These are phyloP conservation scores for Glomeris maerens DNA, from an alignment of 1,140 invertebrate species.

Conservation along the genomic window DNA sequence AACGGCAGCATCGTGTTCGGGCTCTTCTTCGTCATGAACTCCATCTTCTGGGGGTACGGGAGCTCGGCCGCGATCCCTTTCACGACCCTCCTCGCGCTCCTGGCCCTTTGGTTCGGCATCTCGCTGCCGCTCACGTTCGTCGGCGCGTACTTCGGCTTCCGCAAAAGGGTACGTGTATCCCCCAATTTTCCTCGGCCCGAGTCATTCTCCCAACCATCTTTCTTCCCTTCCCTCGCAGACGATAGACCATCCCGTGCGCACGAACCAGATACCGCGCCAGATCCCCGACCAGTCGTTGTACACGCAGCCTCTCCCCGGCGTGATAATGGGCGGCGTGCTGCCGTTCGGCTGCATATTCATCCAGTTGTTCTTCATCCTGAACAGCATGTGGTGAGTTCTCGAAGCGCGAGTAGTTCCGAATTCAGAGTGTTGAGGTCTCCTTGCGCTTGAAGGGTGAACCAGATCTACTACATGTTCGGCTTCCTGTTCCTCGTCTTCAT, in stretches of 20 bases:
- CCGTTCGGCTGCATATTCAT: constrained; percentile 99
- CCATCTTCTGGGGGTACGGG: constrained; percentile 85
- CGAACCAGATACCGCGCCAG: constrained; percentile 95
- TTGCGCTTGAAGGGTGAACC: constrained; percentile 52
- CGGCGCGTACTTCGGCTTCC: constrained; percentile 95
- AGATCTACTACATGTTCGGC: constrained; percentile 99
- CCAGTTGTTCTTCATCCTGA: constrained; percentile 96
- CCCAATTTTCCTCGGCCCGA: too few relatives aligned
- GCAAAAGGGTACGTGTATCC: constrained; percentile 61
- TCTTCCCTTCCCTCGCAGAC: constrained; percentile 39
- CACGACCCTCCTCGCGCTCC: constrained; percentile 87
- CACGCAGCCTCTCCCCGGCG: constrained; percentile 63
- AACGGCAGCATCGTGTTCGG: constrained; percentile 87
- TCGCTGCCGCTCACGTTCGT: constrained; percentile 94
- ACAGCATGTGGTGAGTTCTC: constrained; percentile 73
- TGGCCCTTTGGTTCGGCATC: constrained; percentile 95
- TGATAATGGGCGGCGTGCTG: constrained; percentile 94
- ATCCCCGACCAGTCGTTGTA: constrained; percentile 96
- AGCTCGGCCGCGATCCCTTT: constrained; percentile 95
- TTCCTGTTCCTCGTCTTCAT: constrained; percentile 95
- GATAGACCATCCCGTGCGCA: constrained; percentile 90
- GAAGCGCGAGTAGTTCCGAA: neutral
- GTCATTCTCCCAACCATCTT: too few relatives aligned
- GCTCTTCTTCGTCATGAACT: constrained; percentile 91
- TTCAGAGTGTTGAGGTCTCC: constrained; percentile 4